These are phyloP conservation scores for Brachyrhaphis roseni DNA, from an alignment of 2,797 vertebrate species.

Conservation along the genomic window DNA sequence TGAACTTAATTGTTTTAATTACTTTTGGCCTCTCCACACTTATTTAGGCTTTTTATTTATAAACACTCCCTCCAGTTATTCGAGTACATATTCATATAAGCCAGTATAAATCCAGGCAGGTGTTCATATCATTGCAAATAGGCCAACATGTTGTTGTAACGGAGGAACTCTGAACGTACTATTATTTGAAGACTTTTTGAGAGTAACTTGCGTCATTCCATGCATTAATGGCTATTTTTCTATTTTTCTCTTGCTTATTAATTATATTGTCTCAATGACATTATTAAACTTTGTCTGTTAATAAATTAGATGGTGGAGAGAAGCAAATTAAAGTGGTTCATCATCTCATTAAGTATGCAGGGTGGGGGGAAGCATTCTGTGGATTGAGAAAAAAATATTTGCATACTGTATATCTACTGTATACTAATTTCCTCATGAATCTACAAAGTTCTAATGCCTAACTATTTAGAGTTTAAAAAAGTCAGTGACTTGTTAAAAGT, in stretches of 20 bases:
- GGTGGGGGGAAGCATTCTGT: constrained; percentile 20
- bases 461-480: constrained; percentile 2
- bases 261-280: constrained; percentile 49
- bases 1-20: constrained; percentile 38
- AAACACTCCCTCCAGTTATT: background rate
- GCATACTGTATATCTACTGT: constrained; percentile 49
- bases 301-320: constrained; percentile 48
- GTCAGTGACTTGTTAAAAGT: constrained; percentile 9
- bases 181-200: constrained; percentile 31
- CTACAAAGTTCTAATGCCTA: constrained; percentile 7
- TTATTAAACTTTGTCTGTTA: constrained; percentile 51
- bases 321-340: constrained; percentile 48
- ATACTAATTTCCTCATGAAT: constrained; percentile 34
- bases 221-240: constrained; percentile 8
- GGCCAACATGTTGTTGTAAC: constrained; percentile 27
- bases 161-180: constrained; percentile 12
- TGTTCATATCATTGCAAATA: constrained; percentile 26
- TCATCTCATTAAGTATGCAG: constrained; percentile 46
- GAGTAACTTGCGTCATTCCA: constrained; percentile 2
- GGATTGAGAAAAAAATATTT: constrained; percentile 38
- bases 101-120: constrained; percentile 21
- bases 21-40: constrained; percentile 35
- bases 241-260: constrained; percentile 27
- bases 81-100: constrained; percentile 16
- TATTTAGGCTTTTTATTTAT: constrained; percentile 38